Evolutionary conservation across 2,797 vertebrate species (phyloP), one percentile per base, ranked within the genome.

Genomic region (Alauda arvensis): DNA sequence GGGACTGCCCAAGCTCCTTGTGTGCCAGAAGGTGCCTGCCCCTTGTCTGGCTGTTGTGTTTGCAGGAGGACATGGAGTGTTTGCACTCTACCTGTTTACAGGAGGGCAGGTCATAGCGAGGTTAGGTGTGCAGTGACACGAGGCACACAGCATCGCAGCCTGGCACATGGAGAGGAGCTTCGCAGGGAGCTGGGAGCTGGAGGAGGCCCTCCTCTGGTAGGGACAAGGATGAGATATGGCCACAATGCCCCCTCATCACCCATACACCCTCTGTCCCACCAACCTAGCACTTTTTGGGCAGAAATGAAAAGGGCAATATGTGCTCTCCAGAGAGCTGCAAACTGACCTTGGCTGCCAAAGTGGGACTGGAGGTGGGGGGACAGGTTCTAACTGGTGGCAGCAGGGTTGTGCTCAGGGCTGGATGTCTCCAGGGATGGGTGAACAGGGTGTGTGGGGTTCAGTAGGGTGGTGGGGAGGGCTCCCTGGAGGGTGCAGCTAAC

Each of bases 1-100:
- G 1, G 39, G 42, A 24, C 74, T 88, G 62, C 45, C 40, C 0
- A 3, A 57, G 29, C 0, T 0, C 29, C 24, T 29, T 3, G 5
- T n/a, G 42, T 81, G 40, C 70, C n/a, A 3, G 67, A 33, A 77
- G 56, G 42, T 82, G 75, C 16, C 71, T 0, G 2, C 11, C 70
- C 78, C 48, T 8, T 1, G 5, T 80, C 79, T 89, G 62, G 31
- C 33, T 4, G 6, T 40, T 1, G 3, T 14, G 5, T 89, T 85
- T 77, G 70, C 80, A 29, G 78, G 65, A 91, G 81, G 61, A 82
- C 82, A 71, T 65, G 71, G 53, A 2, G 11, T 85, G 28, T 92
- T 93, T 89, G 81, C 67, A 2, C 31, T 91, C 46, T 42, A 6
- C 31, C 46, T 69, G 28, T 45, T 62, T n/a, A 4, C 9, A 45